Evolutionary conservation across 2,888 invertebrate genomes (phyloP).

Genomic region (Ceramica pisi): DNA sequence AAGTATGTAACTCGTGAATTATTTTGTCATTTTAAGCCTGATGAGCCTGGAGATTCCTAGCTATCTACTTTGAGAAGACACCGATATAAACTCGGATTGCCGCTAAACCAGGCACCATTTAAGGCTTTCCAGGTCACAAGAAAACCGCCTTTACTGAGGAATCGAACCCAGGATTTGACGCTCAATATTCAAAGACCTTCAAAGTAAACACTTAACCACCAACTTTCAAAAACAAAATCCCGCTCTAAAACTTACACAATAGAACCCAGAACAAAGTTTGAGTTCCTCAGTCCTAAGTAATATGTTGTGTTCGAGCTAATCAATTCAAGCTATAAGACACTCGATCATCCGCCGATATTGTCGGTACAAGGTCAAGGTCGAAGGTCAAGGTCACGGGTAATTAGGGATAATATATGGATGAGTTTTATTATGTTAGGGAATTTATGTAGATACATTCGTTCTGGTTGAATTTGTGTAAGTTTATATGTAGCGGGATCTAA

Average conservation of each 20-base stretch:
- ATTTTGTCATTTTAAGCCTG: too few species aligned
- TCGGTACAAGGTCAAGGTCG: slow-evolving; percentile 38
- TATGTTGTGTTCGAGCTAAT: slow-evolving; percentile 62
- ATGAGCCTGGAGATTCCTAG: too few species aligned
- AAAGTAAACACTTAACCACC: not conserved
- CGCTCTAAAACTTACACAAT: slow-evolving; percentile 25
- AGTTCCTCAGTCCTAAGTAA: slow-evolving; percentile 48
- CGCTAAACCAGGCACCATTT: too few species aligned
- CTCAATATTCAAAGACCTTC: too few species aligned
- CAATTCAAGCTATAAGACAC: slow-evolving; percentile 55
- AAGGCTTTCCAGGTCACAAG: too few species aligned
- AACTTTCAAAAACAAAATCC: slow-evolving; percentile 1
- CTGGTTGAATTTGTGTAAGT: slow-evolving; percentile 1
- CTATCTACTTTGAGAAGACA: too few species aligned
- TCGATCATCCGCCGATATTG: slow-evolving; percentile 51
- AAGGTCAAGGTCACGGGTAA: slow-evolving; percentile 42
- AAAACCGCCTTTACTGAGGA: too few species aligned
- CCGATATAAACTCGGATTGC: too few species aligned
- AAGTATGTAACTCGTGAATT: too few species aligned
- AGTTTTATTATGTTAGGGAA: slow-evolving; percentile 20
- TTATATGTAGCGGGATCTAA: not conserved
- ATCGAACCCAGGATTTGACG: not conserved
- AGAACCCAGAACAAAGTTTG: slow-evolving; percentile 43
- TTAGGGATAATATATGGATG: slow-evolving; percentile 28
- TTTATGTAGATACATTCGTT: slow-evolving; percentile 7